Evolutionary conservation across 2,888 invertebrate species (phyloP).

Genomic region (Cryptosula pallasiana): DNA sequence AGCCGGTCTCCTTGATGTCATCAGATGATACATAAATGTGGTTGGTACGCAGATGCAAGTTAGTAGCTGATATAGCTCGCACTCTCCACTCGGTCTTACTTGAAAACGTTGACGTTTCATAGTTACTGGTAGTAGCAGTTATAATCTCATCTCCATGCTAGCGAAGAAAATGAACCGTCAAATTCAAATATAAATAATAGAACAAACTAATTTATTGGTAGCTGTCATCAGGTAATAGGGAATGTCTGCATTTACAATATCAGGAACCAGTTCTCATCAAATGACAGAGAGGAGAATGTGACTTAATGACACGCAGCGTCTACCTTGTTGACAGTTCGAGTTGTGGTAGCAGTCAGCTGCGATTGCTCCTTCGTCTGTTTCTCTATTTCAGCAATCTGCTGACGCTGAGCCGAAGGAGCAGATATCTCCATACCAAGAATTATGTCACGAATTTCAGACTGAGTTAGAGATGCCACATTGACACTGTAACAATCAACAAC

Average conservation of each 20-base stretch:
- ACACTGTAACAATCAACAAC: slow-evolving; percentile 62
- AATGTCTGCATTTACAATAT: not conserved
- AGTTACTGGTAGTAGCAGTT: slow-evolving; percentile 96
- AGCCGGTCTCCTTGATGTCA: slow-evolving; percentile 98
- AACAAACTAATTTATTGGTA: not conserved
- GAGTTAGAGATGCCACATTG: slow-evolving; percentile 96
- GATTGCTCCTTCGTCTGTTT: slow-evolving; percentile 97
- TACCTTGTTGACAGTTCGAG: slow-evolving; percentile 88
- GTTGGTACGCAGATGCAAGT: slow-evolving; percentile 91
- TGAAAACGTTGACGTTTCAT: slow-evolving; percentile 93
- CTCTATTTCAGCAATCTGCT: slow-evolving; percentile 99
- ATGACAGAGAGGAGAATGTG: not conserved
- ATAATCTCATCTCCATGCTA: slow-evolving; percentile 96
- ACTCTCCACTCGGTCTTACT: slow-evolving; percentile 98
- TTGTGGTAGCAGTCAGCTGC: slow-evolving; percentile 96
- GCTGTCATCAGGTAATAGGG: slow-evolving; percentile 6
- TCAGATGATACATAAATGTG: slow-evolving; percentile 99
- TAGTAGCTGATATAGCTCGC: slow-evolving; percentile 94
- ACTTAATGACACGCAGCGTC: no score
- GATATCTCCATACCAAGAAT: slow-evolving; percentile 99
- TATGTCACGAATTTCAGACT: slow-evolving; percentile 98
- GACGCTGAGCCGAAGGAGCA: slow-evolving; percentile 95
- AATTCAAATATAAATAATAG: not conserved
- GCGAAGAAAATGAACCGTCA: not conserved
- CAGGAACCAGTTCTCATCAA: not conserved